These are phyloP conservation scores for Hypocryptadius cinnamomeus DNA, from an alignment of 2,113 vertebrate species.

Conservation along the genomic window DNA sequence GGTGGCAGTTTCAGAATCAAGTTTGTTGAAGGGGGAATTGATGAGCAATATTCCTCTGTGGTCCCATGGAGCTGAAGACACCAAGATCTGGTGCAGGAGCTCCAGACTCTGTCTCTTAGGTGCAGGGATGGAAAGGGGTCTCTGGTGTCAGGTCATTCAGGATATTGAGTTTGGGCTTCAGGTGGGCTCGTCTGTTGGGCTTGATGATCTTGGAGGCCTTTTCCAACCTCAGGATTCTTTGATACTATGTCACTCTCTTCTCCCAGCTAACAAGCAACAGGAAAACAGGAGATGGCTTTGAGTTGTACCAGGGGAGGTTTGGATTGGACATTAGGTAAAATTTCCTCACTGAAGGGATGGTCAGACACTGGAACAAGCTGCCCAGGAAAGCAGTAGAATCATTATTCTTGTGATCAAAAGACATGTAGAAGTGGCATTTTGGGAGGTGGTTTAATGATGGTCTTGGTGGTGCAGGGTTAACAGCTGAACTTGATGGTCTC, in stretches of 20 bases:
- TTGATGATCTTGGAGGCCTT: not conserved
- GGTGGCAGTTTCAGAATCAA: not conserved
- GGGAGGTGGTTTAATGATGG: not conserved
- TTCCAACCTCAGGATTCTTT: not conserved
- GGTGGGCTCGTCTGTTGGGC: not conserved
- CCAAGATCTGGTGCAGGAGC: not conserved
- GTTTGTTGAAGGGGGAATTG: not conserved
- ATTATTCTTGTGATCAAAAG: not conserved
- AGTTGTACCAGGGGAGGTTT: not conserved
- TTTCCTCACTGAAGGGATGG: not conserved
- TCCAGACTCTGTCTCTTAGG: not conserved
- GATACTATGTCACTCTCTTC: not conserved
- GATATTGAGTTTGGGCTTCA: not conserved
- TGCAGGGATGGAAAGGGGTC: too few species aligned
- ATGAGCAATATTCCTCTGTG: not conserved
- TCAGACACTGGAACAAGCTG: not conserved
- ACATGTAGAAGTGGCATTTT: not conserved
- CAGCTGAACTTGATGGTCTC: not conserved
- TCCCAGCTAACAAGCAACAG: not conserved
- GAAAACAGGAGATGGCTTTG: not conserved
- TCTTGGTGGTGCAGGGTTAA: not conserved
- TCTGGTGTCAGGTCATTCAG: not conserved
- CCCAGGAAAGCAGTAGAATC: not conserved
- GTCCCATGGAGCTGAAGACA: not conserved
- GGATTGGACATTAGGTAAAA: not conserved